phyloP scores from a whole-genome alignment of 2,888 invertebrate genomes.

The Siphlonurus alternatus region DNA sequence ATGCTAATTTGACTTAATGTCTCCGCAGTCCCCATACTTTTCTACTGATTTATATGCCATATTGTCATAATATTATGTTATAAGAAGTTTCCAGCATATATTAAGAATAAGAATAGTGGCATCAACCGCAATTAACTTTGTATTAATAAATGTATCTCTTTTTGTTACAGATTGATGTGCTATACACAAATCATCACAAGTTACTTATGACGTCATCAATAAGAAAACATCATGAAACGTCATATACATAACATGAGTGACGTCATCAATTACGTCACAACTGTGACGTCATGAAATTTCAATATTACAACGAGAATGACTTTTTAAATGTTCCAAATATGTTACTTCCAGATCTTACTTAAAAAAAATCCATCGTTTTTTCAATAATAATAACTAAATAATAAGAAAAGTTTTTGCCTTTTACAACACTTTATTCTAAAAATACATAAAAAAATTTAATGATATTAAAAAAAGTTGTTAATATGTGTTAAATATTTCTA shows the following conservation, averaged over 20 bases:
- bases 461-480: neutral
- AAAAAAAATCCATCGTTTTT: too few species aligned
- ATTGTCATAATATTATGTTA: too few species aligned
- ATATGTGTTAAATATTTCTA: neutral
- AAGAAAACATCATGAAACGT: neutral
- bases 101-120: too few species aligned
- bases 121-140: too few species aligned
- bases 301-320: neutral
- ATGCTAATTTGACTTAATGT: too few species aligned
- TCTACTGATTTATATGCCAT: too few species aligned
- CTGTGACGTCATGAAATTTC: neutral
- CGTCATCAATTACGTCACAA: neutral
- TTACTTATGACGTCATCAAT: neutral
- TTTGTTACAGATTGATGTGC: neutral
- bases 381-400: neutral
- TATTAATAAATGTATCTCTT: too few species aligned
- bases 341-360: constrained; percentile 3
- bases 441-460: neutral
- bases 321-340: neutral
- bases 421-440: neutral
- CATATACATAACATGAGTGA: neutral
- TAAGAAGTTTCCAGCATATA: too few species aligned
- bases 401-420: neutral
- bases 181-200: neutral
- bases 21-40: too few species aligned